Conservation (phyloP, 1,140 invertebrate species). For the Macrosteles quadrilineatus region DNA sequence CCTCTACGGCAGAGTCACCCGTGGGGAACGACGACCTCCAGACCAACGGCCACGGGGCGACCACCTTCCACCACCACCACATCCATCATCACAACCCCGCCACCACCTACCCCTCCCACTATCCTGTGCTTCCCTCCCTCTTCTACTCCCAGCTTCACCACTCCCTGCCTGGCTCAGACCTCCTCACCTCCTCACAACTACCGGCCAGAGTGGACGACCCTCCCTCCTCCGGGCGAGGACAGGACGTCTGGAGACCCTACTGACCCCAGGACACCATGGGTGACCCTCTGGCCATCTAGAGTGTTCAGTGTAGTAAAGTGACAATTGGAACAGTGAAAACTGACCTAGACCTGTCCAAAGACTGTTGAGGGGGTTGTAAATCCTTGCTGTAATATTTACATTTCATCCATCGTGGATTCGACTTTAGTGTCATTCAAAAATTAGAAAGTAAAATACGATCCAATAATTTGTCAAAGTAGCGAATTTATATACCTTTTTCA, state of each 20-base stretch:
- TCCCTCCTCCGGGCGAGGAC: constrained; percentile 24
- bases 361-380: too few relatives aligned
- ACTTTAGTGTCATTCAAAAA: too few relatives aligned
- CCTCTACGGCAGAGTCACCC: constrained; percentile 78
- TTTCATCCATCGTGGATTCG: too few relatives aligned
- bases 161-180: constrained; percentile 53
- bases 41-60: constrained; percentile 18
- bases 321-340: too few relatives aligned
- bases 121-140: constrained; percentile 74
- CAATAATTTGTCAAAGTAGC: too few relatives aligned
- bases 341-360: too few relatives aligned
- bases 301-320: background rate
- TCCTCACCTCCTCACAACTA: constrained; percentile 33
- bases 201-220: constrained; percentile 30
- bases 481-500: too few relatives aligned
- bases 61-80: constrained; percentile 35
- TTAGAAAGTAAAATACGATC: too few relatives aligned
- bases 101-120: constrained; percentile 57
- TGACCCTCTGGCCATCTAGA: constrained; percentile 20
- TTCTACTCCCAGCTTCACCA: constrained; percentile 82
- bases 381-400: too few relatives aligned
- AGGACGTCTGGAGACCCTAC: constrained; percentile 44
- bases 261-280: constrained; percentile 31
- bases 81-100: constrained; percentile 40
- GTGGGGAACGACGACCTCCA: constrained; percentile 64